Evolutionary conservation across 2,797 vertebrate genomes (phyloP), one percentile per base, ranked within the genome.

Genomic region (Nasua narica): DNA sequence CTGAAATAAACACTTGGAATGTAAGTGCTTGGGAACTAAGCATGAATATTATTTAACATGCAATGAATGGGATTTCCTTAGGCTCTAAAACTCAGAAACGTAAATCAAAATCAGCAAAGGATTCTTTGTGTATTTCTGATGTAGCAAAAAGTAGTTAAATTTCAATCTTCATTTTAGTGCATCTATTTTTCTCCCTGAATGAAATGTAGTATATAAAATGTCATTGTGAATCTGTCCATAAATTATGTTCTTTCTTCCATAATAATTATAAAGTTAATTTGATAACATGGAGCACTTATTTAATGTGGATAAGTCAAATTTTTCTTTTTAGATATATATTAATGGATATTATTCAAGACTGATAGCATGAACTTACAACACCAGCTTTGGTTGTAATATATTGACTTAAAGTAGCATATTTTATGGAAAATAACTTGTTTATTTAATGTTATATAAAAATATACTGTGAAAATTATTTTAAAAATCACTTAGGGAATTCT

Each of bases 11-110:
- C 35, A 10, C 62, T 93, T 78, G 52, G 48, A 86, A 95, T 92
- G 19, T 65, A 94, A 72, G 2, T 56, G 79, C 48, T 97, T 92
- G 62, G 67, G 92, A 97, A 85, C 21, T 65, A 92, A 94, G 21
- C 5, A 84, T 37, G 14, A 77, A 32, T 60, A 78, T 74, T 93
- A 60, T 58, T 81, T 94, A 48, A 25, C 46, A 82, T 37, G 5
- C 19, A 14, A 10, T 21, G 0, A 25, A 16, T 43, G 27, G 29
- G 50, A 2, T 67, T 92, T 72, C 25, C 10, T 52, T 56, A 23
- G 58, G 27, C 25, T 54, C 15, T 88, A 48, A 70, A 46, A 48
- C n/a, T 82, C 48, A 95, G 37, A 67, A 89, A 52, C 13, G 15
- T 65, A 91, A 50, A 48, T 95, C 5, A 95, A 91, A 95, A 40